Percentiles rank a stretch among this genome's conserved stretches.
Conservation (phyloP, 2,888 invertebrate species). For the Drosophila koepferae region DNA sequence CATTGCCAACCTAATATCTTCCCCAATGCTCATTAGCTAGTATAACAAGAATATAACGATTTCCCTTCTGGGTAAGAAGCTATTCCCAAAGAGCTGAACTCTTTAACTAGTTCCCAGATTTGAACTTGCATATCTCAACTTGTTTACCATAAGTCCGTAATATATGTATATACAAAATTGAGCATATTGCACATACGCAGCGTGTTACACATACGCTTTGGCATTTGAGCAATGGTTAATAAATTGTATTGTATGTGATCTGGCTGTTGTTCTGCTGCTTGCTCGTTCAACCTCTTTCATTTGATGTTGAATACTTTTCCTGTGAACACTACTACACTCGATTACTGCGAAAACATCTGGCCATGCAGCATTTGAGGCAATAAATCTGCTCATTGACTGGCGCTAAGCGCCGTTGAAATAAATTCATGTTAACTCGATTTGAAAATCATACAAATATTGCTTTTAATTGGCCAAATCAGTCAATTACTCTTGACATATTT, state of each 20-base stretch:
- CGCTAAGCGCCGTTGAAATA: slow-evolving; percentile 13
- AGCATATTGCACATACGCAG: slow-evolving; percentile 5
- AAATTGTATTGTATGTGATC: slow-evolving; percentile 27
- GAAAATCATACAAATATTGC: slow-evolving; percentile 5
- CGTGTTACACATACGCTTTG: not conserved
- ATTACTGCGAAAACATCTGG: slow-evolving; percentile 38
- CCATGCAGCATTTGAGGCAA: slow-evolving; percentile 3
- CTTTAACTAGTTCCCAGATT: slow-evolving; percentile 13
- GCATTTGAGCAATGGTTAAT: slow-evolving; percentile 27
- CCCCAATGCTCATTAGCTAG: not conserved
- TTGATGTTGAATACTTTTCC: slow-evolving; percentile 19
- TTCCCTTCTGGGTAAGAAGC: not conserved
- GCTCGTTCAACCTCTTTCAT: slow-evolving; percentile 4
- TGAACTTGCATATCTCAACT: slow-evolving; percentile 10
- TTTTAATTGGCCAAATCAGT: slow-evolving; percentile 4
- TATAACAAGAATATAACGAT: not conserved
- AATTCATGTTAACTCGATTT: not conserved
- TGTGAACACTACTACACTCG: slow-evolving; percentile 15
- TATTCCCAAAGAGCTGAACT: slow-evolving; percentile 2
- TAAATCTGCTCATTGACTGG: slow-evolving; percentile 23
- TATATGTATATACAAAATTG: slow-evolving; percentile 17
- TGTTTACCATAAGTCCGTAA: slow-evolving; percentile 9
- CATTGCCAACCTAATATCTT: not conserved
- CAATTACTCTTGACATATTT: slow-evolving; percentile 3
- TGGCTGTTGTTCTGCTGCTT: not conserved